phyloP scores from a whole-genome alignment of 1,140 invertebrate genomes.

The Megathymus violae region DNA sequence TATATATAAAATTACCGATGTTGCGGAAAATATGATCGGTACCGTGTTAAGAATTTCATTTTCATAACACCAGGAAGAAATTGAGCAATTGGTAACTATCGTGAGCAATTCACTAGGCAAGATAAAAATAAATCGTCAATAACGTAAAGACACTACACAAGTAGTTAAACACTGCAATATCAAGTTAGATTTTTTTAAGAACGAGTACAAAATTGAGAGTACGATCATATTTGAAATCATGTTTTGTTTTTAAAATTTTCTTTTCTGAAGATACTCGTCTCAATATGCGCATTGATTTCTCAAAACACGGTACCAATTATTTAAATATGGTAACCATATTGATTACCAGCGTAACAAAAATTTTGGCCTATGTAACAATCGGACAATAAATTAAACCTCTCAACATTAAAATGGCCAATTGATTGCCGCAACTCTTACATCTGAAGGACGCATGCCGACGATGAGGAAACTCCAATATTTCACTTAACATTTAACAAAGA shows the following conservation, averaged over 20 bases:
- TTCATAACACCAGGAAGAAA: slow-evolving; percentile 13
- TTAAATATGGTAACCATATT: slow-evolving; percentile 31
- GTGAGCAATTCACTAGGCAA: not conserved
- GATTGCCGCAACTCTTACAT: slow-evolving; percentile 36
- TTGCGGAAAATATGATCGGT: slow-evolving; percentile 5
- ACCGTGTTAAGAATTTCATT: slow-evolving; percentile 10
- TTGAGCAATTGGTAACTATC: slow-evolving; percentile 19
- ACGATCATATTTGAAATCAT: too few relatives aligned
- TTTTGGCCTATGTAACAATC: slow-evolving; percentile 20
- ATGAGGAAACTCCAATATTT: slow-evolving; percentile 57
- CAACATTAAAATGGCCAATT: slow-evolving; percentile 29
- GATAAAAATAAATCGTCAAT: not conserved
- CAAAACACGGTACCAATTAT: slow-evolving; percentile 28
- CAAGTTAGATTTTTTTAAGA: not conserved
- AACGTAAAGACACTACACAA: too few relatives aligned
- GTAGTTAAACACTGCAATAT: too few relatives aligned
- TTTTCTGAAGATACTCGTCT: too few relatives aligned
- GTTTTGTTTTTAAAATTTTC: too few relatives aligned
- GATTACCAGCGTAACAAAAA: slow-evolving; percentile 1
- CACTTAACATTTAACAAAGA: slow-evolving; percentile 52
- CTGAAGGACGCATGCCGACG: slow-evolving; percentile 58
- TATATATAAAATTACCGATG: slow-evolving; percentile 20
- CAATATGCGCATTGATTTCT: slow-evolving; percentile 4
- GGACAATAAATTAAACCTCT: slow-evolving; percentile 6
- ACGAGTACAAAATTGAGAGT: not conserved